Evolutionary conservation across 2,888 invertebrate species (phyloP), one percentile per base, ranked within the genome.

Genomic region (Pollenia angustigena): DNA sequence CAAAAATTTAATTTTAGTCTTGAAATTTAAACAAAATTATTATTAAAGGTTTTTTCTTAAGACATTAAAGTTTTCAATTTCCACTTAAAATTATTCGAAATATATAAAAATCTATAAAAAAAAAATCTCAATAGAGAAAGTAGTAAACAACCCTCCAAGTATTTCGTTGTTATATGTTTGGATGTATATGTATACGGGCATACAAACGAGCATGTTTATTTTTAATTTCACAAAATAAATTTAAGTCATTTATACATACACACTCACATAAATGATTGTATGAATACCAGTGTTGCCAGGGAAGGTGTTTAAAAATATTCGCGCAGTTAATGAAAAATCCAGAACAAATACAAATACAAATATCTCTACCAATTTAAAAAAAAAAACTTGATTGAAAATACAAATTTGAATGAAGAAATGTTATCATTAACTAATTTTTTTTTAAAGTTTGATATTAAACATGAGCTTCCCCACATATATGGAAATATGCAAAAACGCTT

Each of bases 221-320:
- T 81, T 81, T 69, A 68, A 81, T 68, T 81, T 81, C 44, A 74
- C 9, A 50, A 66, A 75, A 75, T 75, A 64, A 46, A 58, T 60
- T 54, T 23, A 46, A 66, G 62, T 66, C 32, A 32, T 72, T 2
- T 23, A 7, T 18, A 58, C 46, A 69, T n/a, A 69, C 16, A 12
- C 60, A 23, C 46, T n/a, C 9, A 68, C 48, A 50, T 32, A 0
- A 32, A 32, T 32, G 32, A 6, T 6, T 32, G 32, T 32, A 32
- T 32, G 32, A 32, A 32, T 32, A 32, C 32, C 32, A 32, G 32
- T 6, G 32, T 32, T 32, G 32, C 32, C 32, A 32, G 6, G 6
- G 6, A 32, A 32, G 4, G 6, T 32, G 4, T 4, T 32, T 0
- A 32, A 32, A 32, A 32, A 32, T 32, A 32, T 32, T 32, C 6